phyloP scores from a whole-genome alignment of 2,888 invertebrate species.

The Scelioninae gen. 2 region DNA sequence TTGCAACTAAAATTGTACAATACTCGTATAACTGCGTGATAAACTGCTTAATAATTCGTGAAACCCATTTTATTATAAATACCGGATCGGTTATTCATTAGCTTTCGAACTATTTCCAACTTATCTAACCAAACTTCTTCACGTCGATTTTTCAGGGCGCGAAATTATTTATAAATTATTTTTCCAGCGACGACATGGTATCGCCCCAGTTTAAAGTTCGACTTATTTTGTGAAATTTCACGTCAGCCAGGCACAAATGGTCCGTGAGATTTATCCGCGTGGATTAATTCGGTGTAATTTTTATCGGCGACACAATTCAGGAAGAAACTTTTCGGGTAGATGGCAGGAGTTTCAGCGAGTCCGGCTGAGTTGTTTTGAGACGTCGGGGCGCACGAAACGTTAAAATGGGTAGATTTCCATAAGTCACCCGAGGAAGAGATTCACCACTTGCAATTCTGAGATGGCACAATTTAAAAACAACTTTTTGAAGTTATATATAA shows the following conservation, averaged over 20 bases:
- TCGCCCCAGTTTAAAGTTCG: slow-evolving; percentile 33
- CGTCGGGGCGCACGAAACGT: slow-evolving; percentile 5
- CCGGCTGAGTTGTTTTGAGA: slow-evolving; percentile 29
- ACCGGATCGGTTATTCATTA: too few species aligned
- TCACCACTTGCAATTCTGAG: slow-evolving; percentile 10
- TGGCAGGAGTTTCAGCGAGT: slow-evolving; percentile 1
- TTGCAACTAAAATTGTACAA: too few species aligned
- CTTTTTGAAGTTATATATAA: slow-evolving; percentile 9
- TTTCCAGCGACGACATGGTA: slow-evolving; percentile 16
- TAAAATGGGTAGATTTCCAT: slow-evolving; percentile 29
- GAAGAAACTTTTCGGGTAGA: slow-evolving; percentile 24
- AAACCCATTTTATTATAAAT: too few species aligned
- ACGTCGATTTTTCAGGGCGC: slow-evolving; percentile 21
- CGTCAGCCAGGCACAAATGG: slow-evolving; percentile 38
- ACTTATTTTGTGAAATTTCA: slow-evolving; percentile 39
- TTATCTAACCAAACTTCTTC: slow-evolving; percentile 17
- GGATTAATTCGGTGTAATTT: slow-evolving; percentile 46
- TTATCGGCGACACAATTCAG: slow-evolving; percentile 39
- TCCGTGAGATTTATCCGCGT: slow-evolving; percentile 39
- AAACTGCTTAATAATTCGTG: too few species aligned
- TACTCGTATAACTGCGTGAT: too few species aligned
- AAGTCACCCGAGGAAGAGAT: slow-evolving; percentile 2
- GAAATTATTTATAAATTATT: slow-evolving; percentile 48
- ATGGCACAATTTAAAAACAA: slow-evolving; percentile 31
- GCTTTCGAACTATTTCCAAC: slow-evolving; percentile 21